Evolutionary conservation across 2,113 vertebrate species (phyloP).

Genomic region (Cephalopterus ornatus): DNA sequence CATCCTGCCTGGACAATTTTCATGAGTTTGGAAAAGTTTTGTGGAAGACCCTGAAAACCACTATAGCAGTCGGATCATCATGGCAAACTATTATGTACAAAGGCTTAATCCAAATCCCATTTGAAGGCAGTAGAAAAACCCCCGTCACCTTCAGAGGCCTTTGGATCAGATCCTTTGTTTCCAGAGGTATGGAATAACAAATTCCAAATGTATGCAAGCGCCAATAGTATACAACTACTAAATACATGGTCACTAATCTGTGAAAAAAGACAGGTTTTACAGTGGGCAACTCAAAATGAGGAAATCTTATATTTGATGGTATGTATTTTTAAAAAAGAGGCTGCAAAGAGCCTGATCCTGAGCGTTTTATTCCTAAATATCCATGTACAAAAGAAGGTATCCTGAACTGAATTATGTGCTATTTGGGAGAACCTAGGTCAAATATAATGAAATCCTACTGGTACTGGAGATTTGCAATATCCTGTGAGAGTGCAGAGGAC

Average conservation of each 20-base stretch:
- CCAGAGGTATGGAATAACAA: background rate
- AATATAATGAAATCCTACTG: background rate
- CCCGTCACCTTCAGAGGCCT: background rate
- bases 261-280: background rate
- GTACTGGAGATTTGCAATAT: background rate
- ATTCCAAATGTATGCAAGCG: background rate
- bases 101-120: background rate
- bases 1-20: background rate
- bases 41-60: background rate
- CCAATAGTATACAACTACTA: background rate
- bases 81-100: background rate
- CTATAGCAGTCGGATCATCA: background rate
- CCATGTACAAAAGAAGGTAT: background rate
- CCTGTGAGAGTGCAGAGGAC: background rate
- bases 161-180: conserved; percentile 43
- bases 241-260: background rate
- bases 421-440: background rate
- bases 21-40: background rate
- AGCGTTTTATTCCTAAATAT: background rate
- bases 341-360: background rate
- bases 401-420: background rate
- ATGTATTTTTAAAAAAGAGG: background rate
- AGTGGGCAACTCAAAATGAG: background rate
- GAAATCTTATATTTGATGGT: background rate
- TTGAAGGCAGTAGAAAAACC: background rate